Conservation (phyloP, 35 echinoderm and acorn worm genomes). For the Apostichopus californicus region DNA sequence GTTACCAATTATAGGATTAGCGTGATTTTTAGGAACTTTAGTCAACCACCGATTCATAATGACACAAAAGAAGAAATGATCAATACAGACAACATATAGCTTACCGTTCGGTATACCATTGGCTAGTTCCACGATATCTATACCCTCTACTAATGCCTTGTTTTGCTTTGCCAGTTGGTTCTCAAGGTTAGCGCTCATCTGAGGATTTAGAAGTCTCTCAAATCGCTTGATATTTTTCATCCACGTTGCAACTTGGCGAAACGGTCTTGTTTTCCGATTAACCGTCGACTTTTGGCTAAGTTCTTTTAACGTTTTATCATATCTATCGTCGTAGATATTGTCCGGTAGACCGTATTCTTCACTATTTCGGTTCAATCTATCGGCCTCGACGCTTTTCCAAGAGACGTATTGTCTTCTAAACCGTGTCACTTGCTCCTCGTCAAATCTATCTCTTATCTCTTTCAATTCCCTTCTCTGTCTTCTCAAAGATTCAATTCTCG, state of each 20-base stretch:
- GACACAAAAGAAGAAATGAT: too few species aligned
- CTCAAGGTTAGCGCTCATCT: slow-evolving; percentile 56
- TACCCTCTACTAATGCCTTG: slow-evolving; percentile 71
- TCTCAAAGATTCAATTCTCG: slow-evolving; percentile 37
- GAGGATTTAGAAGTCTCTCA: slow-evolving; percentile 79
- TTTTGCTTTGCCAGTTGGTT: slow-evolving; percentile 37
- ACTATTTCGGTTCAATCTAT: slow-evolving; percentile 62
- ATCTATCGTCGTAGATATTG: slow-evolving; percentile 92
- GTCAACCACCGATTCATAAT: too few species aligned
- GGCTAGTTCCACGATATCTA: slow-evolving; percentile 72
- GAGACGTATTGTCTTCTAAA: slow-evolving; percentile 94
- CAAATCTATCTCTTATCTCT: slow-evolving; percentile 73
- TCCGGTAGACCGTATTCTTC: slow-evolving; percentile 88
- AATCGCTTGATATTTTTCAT: slow-evolving; percentile 85
- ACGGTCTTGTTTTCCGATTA: slow-evolving; percentile 43
- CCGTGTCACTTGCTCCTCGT: slow-evolving; percentile 92
- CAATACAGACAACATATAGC: not conserved
- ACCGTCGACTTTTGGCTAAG: not conserved
- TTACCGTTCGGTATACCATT: not conserved
- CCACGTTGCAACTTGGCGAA: slow-evolving; percentile 69
- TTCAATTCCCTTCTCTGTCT: slow-evolving; percentile 68
- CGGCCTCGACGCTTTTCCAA: slow-evolving; percentile 89
- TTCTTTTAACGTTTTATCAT: slow-evolving; percentile 82
- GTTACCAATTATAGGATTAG: too few species aligned
- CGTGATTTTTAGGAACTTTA: too few species aligned